Evolutionary conservation across 2,797 vertebrate genomes (phyloP).

Genomic region (Nyctibius grandis): DNA sequence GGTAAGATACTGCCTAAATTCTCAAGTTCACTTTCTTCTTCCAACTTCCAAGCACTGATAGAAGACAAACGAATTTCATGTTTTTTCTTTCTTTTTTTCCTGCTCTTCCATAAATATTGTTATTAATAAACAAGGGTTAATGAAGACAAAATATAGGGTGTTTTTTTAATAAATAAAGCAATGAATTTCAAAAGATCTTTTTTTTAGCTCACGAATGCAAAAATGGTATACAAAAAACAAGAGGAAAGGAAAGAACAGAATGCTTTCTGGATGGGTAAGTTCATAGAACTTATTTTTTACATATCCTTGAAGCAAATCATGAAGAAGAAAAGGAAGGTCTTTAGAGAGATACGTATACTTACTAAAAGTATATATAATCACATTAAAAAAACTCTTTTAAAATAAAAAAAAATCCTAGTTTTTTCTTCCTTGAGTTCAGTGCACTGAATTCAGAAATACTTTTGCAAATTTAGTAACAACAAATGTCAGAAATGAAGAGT

Average conservation of each 20-base stretch:
- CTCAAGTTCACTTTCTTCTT: not conserved
- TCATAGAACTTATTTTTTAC: not conserved
- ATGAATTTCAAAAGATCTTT: not conserved
- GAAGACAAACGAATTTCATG: not conserved
- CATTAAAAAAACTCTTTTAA: not conserved
- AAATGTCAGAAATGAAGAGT: not conserved
- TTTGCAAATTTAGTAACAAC: not conserved
- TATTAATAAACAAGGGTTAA: not conserved
- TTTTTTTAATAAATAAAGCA: not conserved
- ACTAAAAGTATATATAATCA: not conserved
- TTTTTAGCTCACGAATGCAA: not conserved
- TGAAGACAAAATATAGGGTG: not conserved
- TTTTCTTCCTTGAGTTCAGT: not conserved
- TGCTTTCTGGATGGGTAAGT: not conserved
- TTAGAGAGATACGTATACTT: not conserved
- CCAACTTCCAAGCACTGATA: not conserved
- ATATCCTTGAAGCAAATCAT: not conserved
- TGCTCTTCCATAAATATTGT: not conserved
- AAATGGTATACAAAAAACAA: not conserved
- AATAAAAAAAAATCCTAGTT: not conserved
- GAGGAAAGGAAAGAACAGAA: not conserved
- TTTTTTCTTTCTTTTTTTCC: accelerated
- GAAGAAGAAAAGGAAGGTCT: not conserved
- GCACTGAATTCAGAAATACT: not conserved
- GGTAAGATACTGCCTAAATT: not conserved